These are phyloP conservation scores for Ameiurus melas DNA, from an alignment of 2,113 vertebrate genomes.

Conservation along the genomic window DNA sequence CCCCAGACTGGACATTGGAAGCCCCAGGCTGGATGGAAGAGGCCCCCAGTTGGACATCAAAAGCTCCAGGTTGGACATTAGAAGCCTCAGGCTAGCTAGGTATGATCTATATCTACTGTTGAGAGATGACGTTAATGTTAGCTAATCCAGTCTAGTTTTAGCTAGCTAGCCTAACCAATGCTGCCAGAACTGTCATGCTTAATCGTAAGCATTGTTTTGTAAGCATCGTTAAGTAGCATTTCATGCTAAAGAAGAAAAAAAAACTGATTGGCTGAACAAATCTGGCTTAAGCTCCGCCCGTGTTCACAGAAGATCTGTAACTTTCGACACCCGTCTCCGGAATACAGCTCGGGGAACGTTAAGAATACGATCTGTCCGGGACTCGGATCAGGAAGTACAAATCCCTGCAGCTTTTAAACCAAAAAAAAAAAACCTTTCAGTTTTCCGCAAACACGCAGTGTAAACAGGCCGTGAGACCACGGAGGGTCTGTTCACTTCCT, in stretches of 20 bases:
- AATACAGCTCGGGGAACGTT: neutral
- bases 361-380: neutral
- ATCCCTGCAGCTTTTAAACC: neutral
- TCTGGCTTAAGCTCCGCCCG: neutral
- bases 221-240: neutral
- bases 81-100: neutral
- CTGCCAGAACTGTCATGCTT: neutral
- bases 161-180: neutral
- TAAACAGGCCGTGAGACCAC: conserved; percentile 4
- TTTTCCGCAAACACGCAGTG: conserved; percentile 14
- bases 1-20: neutral
- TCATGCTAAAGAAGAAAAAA: neutral
- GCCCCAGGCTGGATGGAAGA: neutral
- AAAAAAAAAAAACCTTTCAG: neutral
- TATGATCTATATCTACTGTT: neutral
- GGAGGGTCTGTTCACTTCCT: conserved; percentile 1
- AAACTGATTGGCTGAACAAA: neutral
- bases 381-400: neutral
- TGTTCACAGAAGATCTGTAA: neutral
- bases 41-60: neutral
- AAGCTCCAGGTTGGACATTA: neutral
- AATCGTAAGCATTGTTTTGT: neutral
- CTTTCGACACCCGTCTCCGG: neutral
- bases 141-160: neutral
- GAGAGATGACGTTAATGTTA: neutral